Evolutionary conservation across 1,140 invertebrate genomes (phyloP), one percentile per base, ranked within the genome.

Genomic region (Cotesia chilonis): DNA sequence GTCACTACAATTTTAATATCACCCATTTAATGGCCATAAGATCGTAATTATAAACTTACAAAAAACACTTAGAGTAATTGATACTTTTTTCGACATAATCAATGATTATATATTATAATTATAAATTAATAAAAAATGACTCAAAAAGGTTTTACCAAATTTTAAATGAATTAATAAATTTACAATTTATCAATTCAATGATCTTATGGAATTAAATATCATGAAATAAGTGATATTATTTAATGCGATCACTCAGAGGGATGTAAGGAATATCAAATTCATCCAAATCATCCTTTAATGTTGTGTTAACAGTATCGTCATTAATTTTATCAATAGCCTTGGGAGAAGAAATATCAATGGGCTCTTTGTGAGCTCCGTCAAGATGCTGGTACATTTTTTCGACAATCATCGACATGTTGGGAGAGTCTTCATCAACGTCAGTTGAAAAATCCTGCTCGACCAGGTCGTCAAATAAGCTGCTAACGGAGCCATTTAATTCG

Each of bases 351-450:
- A 17, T 4, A 57, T 28, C n/a, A 41, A 35, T 77, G 70, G 4
- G 73, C 60, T 9, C 76, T 65, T 68, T 78, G 71, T 61, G 78
- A 73, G 35, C 76, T 17, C 12, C 69, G 59, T 55, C 35, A 7
- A 14, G 52, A 35, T 71, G 72, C 57, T 84, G 79, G 36, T 77
- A 82, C 55, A 83, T 79, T 5, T 82, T 76, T 73, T 81, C 81
- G 1, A 68, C 66, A 54, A 68, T 54, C 28, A 68, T 5, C 9
- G 66, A 68, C 66, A 68, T 68, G 1, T 68, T 51, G 6, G 54
- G 12, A 7, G 51, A 5, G 28, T 68, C 66, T 36, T 68, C 66
- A 12, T 68, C 66, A 4, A 68, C 66, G 35, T 68, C 66, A 4
- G 66, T 68, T 35, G 12, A 6, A 52, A 68, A 68, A 68, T 68